These are phyloP conservation scores for Holothuria leucospilota DNA, from an alignment of 53 echinoderm and acorn worm species.

Conservation along the genomic window DNA sequence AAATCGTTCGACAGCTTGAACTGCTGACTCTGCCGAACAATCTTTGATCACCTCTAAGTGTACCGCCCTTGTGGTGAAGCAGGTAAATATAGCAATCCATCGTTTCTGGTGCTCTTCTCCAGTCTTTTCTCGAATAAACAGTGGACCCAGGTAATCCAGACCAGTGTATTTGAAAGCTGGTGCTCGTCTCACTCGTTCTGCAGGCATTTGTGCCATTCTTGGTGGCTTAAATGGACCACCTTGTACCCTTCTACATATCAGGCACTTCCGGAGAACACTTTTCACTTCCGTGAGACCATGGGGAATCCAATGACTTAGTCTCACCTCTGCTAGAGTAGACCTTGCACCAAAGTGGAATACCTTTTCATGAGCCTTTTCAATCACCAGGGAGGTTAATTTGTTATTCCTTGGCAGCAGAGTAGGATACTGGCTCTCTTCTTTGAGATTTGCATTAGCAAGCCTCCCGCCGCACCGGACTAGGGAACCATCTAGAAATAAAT, in stretches of 20 bases:
- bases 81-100: not conserved
- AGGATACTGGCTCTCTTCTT: too few relatives aligned
- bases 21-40: not conserved
- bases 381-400: too few relatives aligned
- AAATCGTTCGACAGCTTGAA: constrained; percentile 12
- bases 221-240: not conserved
- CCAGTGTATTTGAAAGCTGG: constrained; percentile 14
- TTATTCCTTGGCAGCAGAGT: too few relatives aligned
- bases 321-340: not conserved
- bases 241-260: too few relatives aligned
- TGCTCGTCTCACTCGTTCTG: not conserved
- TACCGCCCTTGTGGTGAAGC: not conserved
- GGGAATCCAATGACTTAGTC: not conserved
- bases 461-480: not conserved
- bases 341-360: not conserved
- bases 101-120: not conserved
- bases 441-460: not conserved
- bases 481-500: not conserved
- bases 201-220: not conserved
- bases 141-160: constrained; percentile 1
- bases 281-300: not conserved
- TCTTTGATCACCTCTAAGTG: not conserved
- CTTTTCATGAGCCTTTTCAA: too few relatives aligned
- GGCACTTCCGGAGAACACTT: too few relatives aligned
- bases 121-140: not conserved